Evolutionary conservation across 2,797 vertebrate species (phyloP).

Genomic region (Sarcoramphus papa): DNA sequence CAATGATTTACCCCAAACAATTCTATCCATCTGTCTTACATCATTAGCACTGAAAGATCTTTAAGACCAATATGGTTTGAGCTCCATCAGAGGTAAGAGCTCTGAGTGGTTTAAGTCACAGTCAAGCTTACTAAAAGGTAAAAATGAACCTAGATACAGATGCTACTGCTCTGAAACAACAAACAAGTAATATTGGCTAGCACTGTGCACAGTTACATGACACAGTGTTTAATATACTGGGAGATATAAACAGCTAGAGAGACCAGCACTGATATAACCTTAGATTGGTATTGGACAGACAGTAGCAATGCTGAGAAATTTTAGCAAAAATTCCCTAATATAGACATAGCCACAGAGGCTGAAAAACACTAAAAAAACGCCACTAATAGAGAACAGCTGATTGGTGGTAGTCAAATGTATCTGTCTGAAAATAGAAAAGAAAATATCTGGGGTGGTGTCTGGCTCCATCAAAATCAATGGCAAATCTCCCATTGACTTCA

Average conservation of each 20-base stretch:
- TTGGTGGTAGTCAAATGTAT: background rate
- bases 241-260: background rate
- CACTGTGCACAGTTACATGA: background rate
- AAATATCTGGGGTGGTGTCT: background rate
- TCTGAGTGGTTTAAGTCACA: background rate
- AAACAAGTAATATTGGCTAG: background rate
- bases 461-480: background rate
- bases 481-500: background rate
- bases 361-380: background rate
- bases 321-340: background rate
- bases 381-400: background rate
- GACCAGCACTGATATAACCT: background rate
- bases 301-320: background rate
- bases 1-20: background rate
- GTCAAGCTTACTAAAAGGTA: background rate
- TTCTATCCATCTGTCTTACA: background rate
- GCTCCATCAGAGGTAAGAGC: background rate
- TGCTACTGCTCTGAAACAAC: background rate
- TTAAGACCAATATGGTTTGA: background rate
- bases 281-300: background rate
- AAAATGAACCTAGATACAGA: background rate
- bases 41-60: background rate
- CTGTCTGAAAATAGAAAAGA: conserved; percentile 5
- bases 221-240: background rate
- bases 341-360: background rate